Evolutionary conservation across 2,888 invertebrate genomes (phyloP), one percentile per base, ranked within the genome.

Genomic region (Stegana nigrithorax): DNA sequence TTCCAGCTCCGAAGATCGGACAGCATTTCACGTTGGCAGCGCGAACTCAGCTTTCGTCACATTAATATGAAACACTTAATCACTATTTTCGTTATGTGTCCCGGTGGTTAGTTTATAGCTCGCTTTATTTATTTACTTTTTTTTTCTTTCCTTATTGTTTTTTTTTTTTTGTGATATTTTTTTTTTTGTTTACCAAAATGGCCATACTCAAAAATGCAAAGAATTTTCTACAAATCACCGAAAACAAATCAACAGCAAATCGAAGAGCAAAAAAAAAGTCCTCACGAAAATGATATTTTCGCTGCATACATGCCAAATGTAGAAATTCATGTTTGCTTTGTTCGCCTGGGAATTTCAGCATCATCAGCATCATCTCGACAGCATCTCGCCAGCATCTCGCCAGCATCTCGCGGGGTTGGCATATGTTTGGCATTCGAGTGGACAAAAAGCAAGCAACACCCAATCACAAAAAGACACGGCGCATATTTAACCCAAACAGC

Each of bases 61-160:
- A 72, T 76, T 67, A 70, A 74, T 74, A 78, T 78, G 76, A 76
- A 78, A 76, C 76, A 76, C 78, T 76, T 78, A 76, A 78, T 78
- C 76, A 76, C 75, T 74, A 76, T 74, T 78, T 75, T 67, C 73
- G 69, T 12, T n/a, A n/a, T n/a, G n/a, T n/a, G n/a, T n/a, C n/a
- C n/a, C n/a, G n/a, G n/a, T n/a, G n/a, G n/a, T n/a, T n/a, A n/a
- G n/a, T 17, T 14, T 17, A 74, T 72, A 74, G 74, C 76, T 71
- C 74, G 73, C 59, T 58, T 25, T 12, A 12, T 27, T 25, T 12
- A n/a, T 27, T 27, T 10, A 12, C 50, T 12, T 50, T 12, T 10
- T 1, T 1, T 44, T 27, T 32, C 4, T 27, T 32, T 53, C 5
- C 4, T 51, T 27, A 14, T 10, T 57, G 14, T 1, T 10, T n/a